Conservation (phyloP, 53 echinoderm and acorn worm species). For the Temnopleurus reevesii region DNA sequence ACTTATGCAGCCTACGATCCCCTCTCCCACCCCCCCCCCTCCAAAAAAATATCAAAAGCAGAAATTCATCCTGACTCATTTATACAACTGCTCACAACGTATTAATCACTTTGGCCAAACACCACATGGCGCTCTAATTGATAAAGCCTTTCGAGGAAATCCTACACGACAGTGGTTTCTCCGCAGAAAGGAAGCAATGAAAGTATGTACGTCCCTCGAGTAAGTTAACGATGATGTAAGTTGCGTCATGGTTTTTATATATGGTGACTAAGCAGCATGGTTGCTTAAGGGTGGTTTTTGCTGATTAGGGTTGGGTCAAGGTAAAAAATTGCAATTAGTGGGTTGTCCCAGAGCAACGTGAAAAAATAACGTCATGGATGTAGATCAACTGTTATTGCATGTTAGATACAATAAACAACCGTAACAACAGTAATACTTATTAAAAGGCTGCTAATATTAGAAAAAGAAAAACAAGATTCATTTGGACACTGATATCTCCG, state of each 20-base stretch:
- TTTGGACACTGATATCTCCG: no score
- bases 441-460: no score
- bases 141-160: slow-evolving; percentile 21
- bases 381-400: no score
- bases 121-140: neutral
- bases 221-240: neutral
- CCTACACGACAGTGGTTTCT: neutral
- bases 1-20: neutral
- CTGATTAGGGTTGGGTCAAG: neutral
- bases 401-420: no score
- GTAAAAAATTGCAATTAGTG: neutral
- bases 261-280: neutral
- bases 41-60: neutral
- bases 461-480: no score
- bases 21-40: neutral
- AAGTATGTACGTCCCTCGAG: neutral
- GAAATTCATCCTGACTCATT: neutral
- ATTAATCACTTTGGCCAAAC: neutral
- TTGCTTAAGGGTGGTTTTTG: neutral
- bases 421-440: no score
- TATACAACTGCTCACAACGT: neutral
- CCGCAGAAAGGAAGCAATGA: neutral
- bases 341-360: no score
- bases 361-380: no score
- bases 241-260: neutral